These are phyloP conservation scores for Bovichtus variegatus DNA, from an alignment of 2,797 vertebrate species.

Conservation along the genomic window DNA sequence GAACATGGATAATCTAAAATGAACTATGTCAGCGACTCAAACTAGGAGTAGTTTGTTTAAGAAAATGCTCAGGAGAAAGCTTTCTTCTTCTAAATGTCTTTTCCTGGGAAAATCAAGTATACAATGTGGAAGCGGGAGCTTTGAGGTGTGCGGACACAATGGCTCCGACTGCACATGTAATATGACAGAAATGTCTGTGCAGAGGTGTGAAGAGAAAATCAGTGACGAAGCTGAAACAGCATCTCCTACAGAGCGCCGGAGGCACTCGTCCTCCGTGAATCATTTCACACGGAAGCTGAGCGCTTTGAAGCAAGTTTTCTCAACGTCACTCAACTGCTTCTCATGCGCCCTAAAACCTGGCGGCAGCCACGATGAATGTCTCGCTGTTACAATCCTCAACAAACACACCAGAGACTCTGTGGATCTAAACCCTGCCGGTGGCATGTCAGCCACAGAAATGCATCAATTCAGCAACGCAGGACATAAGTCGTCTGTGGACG, in stretches of 20 bases:
- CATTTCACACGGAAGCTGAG: conserved; percentile 23
- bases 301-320: conserved; percentile 63
- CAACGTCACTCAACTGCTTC: conserved; percentile 77
- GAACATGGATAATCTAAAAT: conserved; percentile 10
- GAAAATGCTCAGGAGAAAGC: conserved; percentile 49
- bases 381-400: conserved; percentile 26
- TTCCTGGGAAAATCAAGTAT: conserved; percentile 45
- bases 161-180: conserved; percentile 25
- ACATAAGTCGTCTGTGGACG: not conserved
- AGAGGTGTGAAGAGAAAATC: conserved; percentile 5
- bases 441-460: not conserved
- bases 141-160: not conserved
- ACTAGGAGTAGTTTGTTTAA: conserved; percentile 2
- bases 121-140: conserved; percentile 17
- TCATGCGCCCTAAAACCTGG: conserved; percentile 75
- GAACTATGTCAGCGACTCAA: conserved; percentile 32
- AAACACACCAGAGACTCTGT: conserved; percentile 34
- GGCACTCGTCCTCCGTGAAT: not conserved
- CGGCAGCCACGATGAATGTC: not conserved
- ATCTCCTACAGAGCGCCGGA: conserved; percentile 16
- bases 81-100: conserved; percentile 20
- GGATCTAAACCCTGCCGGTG: not conserved
- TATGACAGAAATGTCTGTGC: conserved; percentile 12
- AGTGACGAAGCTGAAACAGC: not conserved
- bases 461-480: not conserved